phyloP scores from a whole-genome alignment of 92 coral and sea anemone species.

The Phenganax subtilis region DNA sequence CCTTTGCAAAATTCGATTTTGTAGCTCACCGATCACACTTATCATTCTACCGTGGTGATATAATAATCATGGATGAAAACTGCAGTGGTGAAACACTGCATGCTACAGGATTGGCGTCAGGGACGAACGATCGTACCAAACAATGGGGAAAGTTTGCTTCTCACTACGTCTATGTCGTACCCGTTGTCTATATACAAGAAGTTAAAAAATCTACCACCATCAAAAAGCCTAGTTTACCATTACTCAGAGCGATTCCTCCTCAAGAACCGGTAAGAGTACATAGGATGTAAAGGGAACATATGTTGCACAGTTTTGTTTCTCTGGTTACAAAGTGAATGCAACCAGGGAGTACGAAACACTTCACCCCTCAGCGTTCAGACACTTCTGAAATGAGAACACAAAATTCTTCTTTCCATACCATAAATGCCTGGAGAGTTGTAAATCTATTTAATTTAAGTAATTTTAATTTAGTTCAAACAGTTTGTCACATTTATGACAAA shows the following conservation, averaged over 20 bases:
- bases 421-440: no score
- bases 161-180: slow-evolving; percentile 28
- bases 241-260: background rate
- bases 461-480: no score
- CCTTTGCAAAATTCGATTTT: background rate
- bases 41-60: slow-evolving; percentile 32
- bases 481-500: no score
- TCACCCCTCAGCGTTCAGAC: no score
- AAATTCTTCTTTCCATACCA: no score
- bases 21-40: slow-evolving; percentile 15
- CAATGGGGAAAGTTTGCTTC: slow-evolving; percentile 31
- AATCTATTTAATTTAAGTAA: no score
- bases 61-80: slow-evolving; percentile 35
- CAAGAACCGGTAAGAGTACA: slow-evolving; percentile 23
- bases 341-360: no score
- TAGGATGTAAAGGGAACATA: background rate
- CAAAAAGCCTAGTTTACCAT: background rate
- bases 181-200: slow-evolving; percentile 14
- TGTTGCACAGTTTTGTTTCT: no score
- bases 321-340: no score
- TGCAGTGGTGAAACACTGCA: slow-evolving; percentile 21
- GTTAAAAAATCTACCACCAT: background rate
- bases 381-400: no score
- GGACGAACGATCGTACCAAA: slow-evolving; percentile 35
- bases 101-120: slow-evolving; percentile 34